A percentile compares a stretch with the other conserved stretches of the same genome.
Conservation (phyloP, 2,113 vertebrate genomes). For the Neolamprologus toae region DNA sequence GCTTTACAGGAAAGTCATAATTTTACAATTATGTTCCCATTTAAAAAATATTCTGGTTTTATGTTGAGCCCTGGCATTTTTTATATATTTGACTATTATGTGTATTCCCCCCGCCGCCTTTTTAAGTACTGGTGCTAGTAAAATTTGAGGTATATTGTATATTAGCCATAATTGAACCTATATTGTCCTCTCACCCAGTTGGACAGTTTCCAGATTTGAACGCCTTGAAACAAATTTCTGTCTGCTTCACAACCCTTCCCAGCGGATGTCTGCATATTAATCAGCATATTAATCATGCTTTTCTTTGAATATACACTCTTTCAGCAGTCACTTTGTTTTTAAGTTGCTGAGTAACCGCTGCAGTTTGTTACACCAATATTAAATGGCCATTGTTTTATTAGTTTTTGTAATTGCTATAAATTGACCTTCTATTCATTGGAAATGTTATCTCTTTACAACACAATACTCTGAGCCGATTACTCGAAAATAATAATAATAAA, state of each 20-base stretch:
- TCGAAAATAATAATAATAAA: not conserved
- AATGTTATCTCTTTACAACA: not conserved
- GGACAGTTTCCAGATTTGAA: not conserved
- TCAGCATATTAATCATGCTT: not conserved
- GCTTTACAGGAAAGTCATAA: not conserved
- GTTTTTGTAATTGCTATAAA: not conserved
- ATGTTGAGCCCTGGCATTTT: not conserved
- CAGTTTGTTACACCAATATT: not conserved
- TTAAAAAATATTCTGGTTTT: not conserved
- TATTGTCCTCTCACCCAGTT: not conserved
- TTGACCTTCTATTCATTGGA: not conserved
- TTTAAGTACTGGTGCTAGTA: not conserved
- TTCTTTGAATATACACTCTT: not conserved
- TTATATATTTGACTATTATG: not conserved
- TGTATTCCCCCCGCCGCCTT: not conserved
- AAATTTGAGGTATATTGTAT: not conserved
- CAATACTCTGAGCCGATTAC: not conserved
- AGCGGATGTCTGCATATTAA: not conserved
- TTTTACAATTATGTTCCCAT: not conserved
- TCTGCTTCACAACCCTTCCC: not conserved
- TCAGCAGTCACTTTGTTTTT: not conserved
- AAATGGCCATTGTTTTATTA: not conserved
- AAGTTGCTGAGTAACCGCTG: not conserved
- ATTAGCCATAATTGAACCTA: not conserved
- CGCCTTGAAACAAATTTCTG: not conserved